A percentile compares a stretch with the other conserved stretches of the same genome.
Evolutionary conservation across 2,888 invertebrate species (phyloP).

Genomic region (Nasonia oneida): DNA sequence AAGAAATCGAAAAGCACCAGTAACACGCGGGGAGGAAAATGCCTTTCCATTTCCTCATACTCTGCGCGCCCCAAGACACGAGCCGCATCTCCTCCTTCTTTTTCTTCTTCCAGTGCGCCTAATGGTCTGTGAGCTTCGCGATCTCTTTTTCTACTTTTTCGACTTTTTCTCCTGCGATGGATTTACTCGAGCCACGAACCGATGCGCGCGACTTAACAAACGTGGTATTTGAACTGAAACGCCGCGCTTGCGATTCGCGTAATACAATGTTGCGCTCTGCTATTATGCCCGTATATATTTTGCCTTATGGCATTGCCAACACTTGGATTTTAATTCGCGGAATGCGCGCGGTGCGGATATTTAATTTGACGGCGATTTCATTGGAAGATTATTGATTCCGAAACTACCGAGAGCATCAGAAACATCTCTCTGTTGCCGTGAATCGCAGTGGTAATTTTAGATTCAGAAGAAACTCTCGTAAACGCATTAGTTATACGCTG

Average conservation of each 20-base stretch:
- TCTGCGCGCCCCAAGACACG: neutral
- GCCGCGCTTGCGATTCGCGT: neutral
- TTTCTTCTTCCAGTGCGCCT: neutral
- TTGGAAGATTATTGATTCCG: neutral
- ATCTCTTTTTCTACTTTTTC: too few species aligned
- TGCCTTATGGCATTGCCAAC: conserved; percentile 17
- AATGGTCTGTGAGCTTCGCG: neutral
- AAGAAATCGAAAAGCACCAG: neutral
- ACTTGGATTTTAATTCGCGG: neutral
- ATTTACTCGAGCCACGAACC: neutral
- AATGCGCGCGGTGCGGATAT: neutral
- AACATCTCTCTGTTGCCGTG: neutral
- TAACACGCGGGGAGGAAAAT: neutral
- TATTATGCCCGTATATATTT: conserved; percentile 7
- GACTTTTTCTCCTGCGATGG: neutral
- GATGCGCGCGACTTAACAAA: neutral
- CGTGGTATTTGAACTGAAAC: neutral
- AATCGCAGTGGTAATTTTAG: neutral
- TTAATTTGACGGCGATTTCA: neutral
- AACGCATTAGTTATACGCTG: neutral
- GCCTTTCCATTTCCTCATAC: conserved; percentile 14
- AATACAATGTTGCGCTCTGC: conserved; percentile 6
- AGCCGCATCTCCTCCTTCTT: neutral
- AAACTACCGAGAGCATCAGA: neutral
- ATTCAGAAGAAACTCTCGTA: neutral